A percentile compares a stretch with the other conserved stretches of the same genome.
Conservation (phyloP, 2,797 vertebrate genomes). For the Sebastes hubbsi region DNA sequence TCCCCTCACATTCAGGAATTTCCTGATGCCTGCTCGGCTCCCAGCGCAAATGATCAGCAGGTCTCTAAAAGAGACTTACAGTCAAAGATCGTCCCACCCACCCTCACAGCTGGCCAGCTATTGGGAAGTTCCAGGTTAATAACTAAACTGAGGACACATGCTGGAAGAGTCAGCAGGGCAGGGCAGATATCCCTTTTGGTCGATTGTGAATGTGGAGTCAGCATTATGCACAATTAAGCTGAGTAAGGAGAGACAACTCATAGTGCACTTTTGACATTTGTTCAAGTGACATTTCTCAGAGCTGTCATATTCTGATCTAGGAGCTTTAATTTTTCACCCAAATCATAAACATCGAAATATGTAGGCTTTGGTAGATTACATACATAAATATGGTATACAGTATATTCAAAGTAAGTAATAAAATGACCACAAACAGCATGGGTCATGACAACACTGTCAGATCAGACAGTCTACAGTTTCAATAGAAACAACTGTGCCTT, state of each 20-base stretch:
- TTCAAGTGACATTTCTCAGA: background rate
- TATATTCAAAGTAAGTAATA: background rate
- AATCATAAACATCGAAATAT: background rate
- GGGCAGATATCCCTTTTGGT: slow-evolving; percentile 47
- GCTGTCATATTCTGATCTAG: background rate
- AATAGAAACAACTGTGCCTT: slow-evolving; percentile 50
- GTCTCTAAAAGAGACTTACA: slow-evolving; percentile 24
- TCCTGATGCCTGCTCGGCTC: slow-evolving; percentile 74
- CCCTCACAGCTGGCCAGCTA: slow-evolving; percentile 53
- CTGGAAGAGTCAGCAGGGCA: slow-evolving; percentile 59
- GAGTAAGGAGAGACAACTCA: slow-evolving; percentile 5
- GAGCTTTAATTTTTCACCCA: background rate
- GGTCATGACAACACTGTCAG: slow-evolving; percentile 8
- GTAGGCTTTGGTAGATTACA: background rate
- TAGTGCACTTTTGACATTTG: background rate
- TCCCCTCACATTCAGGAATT: slow-evolving; percentile 80
- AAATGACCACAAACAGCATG: background rate
- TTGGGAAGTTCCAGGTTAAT: slow-evolving; percentile 84
- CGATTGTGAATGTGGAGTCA: slow-evolving; percentile 55
- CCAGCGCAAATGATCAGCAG: slow-evolving; percentile 56
- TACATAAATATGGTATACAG: background rate
- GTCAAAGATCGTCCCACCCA: slow-evolving; percentile 44
- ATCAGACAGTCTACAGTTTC: slow-evolving; percentile 23
- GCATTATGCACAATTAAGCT: slow-evolving; percentile 36
- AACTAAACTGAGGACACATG: slow-evolving; percentile 68